Conservation (phyloP, 2,113 vertebrate genomes). For the Carlito syrichta region DNA sequence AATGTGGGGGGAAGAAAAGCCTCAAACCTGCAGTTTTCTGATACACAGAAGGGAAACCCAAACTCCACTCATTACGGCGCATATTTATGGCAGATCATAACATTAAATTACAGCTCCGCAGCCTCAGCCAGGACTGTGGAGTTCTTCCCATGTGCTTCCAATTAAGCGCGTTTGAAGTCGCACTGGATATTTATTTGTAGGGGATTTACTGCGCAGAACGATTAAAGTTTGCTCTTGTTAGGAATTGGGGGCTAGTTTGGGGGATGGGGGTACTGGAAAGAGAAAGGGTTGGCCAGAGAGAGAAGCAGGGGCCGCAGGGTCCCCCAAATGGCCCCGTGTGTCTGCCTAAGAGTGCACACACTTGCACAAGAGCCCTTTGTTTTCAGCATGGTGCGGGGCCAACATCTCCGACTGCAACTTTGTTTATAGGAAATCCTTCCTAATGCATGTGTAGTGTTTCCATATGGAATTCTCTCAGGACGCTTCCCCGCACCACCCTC, state of each 20-base stretch:
- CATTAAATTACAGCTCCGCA: slow-evolving; percentile 84
- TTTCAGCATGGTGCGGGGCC: slow-evolving; percentile 81
- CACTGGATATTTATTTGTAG: slow-evolving; percentile 86
- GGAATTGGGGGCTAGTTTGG: slow-evolving; percentile 72
- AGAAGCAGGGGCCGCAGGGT: slow-evolving; percentile 62
- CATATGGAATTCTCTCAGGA: slow-evolving; percentile 94
- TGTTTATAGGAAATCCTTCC: slow-evolving; percentile 92
- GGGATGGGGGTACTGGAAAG: slow-evolving; percentile 42
- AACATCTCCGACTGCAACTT: slow-evolving; percentile 89
- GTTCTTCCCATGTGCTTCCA: slow-evolving; percentile 86
- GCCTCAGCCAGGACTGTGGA: slow-evolving; percentile 81
- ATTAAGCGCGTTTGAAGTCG: slow-evolving; percentile 87
- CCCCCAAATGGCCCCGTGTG: slow-evolving; percentile 66
- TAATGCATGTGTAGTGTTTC: slow-evolving; percentile 89
- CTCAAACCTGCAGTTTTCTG: slow-evolving; percentile 77
- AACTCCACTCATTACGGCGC: slow-evolving; percentile 83
- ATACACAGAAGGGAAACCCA: slow-evolving; percentile 82
- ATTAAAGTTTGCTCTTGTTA: slow-evolving; percentile 86
- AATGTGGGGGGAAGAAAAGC: background rate
- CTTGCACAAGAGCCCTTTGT: slow-evolving; percentile 85
- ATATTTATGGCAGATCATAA: slow-evolving; percentile 88
- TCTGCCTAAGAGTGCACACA: slow-evolving; percentile 57
- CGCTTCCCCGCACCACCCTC: slow-evolving; percentile 62
- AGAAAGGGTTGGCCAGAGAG: slow-evolving; percentile 39
- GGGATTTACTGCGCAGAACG: slow-evolving; percentile 81